phyloP scores from a whole-genome alignment of 2,113 vertebrate genomes.

The Mormyrus iriodes region DNA sequence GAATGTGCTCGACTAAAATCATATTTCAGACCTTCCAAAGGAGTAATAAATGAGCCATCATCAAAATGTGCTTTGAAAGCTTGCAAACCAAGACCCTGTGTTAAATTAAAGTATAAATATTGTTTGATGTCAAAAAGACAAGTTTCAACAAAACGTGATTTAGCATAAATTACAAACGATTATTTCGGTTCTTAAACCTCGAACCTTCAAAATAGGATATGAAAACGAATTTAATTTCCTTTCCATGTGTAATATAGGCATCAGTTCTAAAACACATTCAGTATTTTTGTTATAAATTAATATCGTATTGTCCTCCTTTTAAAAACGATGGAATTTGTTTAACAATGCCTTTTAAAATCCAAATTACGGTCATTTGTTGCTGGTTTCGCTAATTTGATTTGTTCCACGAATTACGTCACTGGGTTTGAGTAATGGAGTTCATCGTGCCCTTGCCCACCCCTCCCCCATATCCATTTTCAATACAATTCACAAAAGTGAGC shows the following conservation, averaged over 20 bases:
- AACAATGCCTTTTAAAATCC: constrained; percentile 12
- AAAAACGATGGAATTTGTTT: constrained; percentile 18
- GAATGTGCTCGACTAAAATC: not conserved
- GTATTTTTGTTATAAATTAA: constrained; percentile 9
- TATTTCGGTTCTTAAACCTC: not conserved
- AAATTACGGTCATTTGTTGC: constrained; percentile 28
- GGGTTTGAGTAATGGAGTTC: not conserved
- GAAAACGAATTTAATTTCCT: not conserved
- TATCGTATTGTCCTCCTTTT: not conserved
- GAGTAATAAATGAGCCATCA: not conserved
- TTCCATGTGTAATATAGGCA: constrained; percentile 15
- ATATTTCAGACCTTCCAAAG: not conserved
- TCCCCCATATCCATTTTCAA: not conserved
- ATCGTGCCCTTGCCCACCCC: not conserved
- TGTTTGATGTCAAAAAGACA: constrained; percentile 10
- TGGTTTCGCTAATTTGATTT: constrained; percentile 35
- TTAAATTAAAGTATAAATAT: constrained; percentile 15
- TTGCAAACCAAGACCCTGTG: not conserved
- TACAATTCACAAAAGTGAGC: not conserved
- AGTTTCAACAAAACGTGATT: not conserved
- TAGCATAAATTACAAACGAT: constrained; percentile 16
- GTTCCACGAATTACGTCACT: constrained; percentile 30
- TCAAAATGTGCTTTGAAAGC: not conserved
- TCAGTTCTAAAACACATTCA: not conserved
- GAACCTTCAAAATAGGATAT: not conserved